A percentile compares a stretch with the other conserved stretches of the same genome.
Evolutionary conservation across 2,113 vertebrate species (phyloP).

Genomic region (Stigmatopora nigra): DNA sequence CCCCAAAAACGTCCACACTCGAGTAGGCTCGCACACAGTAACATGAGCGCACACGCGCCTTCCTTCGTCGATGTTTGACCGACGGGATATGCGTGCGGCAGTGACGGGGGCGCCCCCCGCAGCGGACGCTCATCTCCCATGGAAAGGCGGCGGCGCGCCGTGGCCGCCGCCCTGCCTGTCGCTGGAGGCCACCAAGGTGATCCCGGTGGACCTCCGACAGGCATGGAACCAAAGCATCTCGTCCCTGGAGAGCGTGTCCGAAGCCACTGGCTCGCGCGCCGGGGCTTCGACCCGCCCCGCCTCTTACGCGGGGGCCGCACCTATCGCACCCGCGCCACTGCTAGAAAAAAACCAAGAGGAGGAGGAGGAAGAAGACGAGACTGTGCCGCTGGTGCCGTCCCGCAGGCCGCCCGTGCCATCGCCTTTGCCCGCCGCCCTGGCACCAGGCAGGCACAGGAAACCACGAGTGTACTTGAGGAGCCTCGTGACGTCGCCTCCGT

Average conservation of each 20-base stretch:
- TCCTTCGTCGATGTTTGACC: not conserved
- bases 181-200: slow-evolving; percentile 90
- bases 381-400: slow-evolving; percentile 79
- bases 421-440: slow-evolving; percentile 34
- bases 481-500: slow-evolving; percentile 60
- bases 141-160: slow-evolving; percentile 80
- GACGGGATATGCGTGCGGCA: slow-evolving; percentile 70
- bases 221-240: slow-evolving; percentile 97
- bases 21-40: slow-evolving; percentile 59
- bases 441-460: slow-evolving; percentile 65
- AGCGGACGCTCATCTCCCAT: slow-evolving; percentile 81
- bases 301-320: slow-evolving; percentile 37
- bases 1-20: slow-evolving; percentile 75
- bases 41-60: too few relatives aligned
- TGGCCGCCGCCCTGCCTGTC: slow-evolving; percentile 83
- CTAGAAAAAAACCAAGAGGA: slow-evolving; percentile 68
- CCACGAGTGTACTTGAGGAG: slow-evolving; percentile 73
- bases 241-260: slow-evolving; percentile 86
- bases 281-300: slow-evolving; percentile 54
- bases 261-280: slow-evolving; percentile 57
- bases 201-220: slow-evolving; percentile 87
- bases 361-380: slow-evolving; percentile 66
- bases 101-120: slow-evolving; percentile 68
- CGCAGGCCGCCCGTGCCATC: slow-evolving; percentile 60
- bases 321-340: slow-evolving; percentile 71